These are phyloP conservation scores for Capromys pilorides DNA, from an alignment of 2,797 vertebrate species.

Conservation along the genomic window DNA sequence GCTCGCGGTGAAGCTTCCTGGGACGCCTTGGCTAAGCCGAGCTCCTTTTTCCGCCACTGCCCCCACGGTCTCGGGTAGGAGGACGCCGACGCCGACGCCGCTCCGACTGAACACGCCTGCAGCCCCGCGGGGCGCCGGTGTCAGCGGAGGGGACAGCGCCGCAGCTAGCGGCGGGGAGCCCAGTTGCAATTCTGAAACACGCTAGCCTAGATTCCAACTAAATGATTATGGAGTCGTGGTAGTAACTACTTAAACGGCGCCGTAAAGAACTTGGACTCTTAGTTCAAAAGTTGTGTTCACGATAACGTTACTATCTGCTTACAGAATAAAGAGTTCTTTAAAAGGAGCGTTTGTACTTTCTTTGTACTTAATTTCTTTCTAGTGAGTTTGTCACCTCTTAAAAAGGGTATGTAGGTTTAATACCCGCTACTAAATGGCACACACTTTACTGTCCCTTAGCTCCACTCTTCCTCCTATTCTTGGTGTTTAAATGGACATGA, in stretches of 20 bases:
- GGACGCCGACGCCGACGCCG: too few relatives aligned
- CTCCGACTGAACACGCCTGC: too few relatives aligned
- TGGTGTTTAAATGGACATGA: slow-evolving; percentile 16
- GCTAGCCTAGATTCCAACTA: not conserved
- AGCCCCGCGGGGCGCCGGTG: too few relatives aligned
- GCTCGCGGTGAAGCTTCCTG: not conserved
- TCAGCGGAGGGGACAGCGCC: too few relatives aligned
- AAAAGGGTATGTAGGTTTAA: not conserved
- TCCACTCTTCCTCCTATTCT: not conserved
- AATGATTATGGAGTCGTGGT: not conserved
- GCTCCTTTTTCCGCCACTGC: too few relatives aligned
- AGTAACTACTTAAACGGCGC: not conserved
- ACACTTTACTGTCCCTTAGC: not conserved
- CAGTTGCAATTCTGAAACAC: not conserved
- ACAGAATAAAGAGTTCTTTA: slow-evolving; percentile 6
- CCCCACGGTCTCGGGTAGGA: too few relatives aligned
- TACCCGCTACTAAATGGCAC: not conserved
- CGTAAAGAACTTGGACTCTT: not conserved
- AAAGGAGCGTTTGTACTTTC: not conserved
- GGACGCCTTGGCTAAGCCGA: too few relatives aligned
- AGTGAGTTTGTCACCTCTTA: not conserved
- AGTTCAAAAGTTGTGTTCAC: not conserved
- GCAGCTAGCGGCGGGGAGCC: too few relatives aligned
- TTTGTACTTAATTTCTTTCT: not conserved
- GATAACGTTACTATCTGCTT: slow-evolving; percentile 32